Evolutionary conservation across 2,797 vertebrate species (phyloP), one percentile per base, ranked within the genome.

Genomic region (Rhadinocentrus ornatus): DNA sequence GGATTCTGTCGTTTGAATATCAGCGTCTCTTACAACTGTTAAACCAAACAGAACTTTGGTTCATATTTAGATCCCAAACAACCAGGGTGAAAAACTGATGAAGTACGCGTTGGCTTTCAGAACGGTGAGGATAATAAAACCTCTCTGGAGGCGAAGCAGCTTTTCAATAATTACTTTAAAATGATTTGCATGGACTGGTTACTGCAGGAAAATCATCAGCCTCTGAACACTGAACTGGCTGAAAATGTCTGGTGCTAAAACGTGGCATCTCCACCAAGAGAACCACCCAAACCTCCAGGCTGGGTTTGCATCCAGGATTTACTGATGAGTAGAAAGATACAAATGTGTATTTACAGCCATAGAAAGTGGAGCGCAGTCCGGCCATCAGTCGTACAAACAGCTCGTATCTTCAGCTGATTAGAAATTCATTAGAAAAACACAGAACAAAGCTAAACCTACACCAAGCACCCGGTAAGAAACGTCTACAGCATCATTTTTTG

Each of bases 271-370:
- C 46, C 72, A 71, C 48, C 12, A 0, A 69, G 65, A 77, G 66
- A 62, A 67, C 55, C 57, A 78, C 79, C 66, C 71, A 78, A 71
- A 73, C 46, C 60, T 32, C 50, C 58, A 70, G 61, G 67, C 41
- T 63, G 67, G 69, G 44, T 73, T 80, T 35, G 62, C 34, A 65
- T 54, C 57, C 56, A 72, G 35, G 29, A 80, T 77, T 60, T 69
- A 82, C 44, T 35, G 46, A 77, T 76, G 66, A 77, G 66, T 83
- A 81, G 76, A 71, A 66, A 81, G 65, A 81, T 88, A 87, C 75
- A 90, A 90, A 90, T 80, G 78, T 86, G 68, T 88, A 88, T 71
- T 69, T 88, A 88, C 84, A 85, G 81, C 54, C 71, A 71, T 81
- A 88, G 56, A 83, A 90, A 87, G 72, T 71, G 66, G 52, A 71